Base-by-base conservation (phyloP, 2,113 vertebrate genomes). In the Hiodon tergisus region DNA sequence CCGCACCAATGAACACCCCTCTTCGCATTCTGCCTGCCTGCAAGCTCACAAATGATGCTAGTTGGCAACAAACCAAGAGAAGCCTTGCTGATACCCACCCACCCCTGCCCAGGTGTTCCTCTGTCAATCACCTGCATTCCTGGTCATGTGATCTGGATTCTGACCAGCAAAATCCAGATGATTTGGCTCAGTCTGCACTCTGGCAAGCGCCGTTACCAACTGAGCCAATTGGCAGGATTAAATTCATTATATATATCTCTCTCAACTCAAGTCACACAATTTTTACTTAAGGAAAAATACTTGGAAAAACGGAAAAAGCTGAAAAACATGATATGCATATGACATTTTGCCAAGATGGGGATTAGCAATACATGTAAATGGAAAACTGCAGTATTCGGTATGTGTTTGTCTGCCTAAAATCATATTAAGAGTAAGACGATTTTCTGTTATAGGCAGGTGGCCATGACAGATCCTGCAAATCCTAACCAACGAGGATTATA, bases 401-500 rank as follows among this genome's bases (percentile, higher is more conserved):
- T 58, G 69, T 47, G 31, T 31, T 31, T 31, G 31, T 31, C 31
- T 31, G 69, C 8, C n/a, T 16, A 55, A n/a, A 9, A 16, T 58
- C 9, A 58, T 8, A 65, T 4, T 48, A 17, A 50, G 54, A 10
- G 73, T 57, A 6, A 67, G 65, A 65, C 47, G 73, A n/a, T 75
- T 74, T 74, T 13, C 57, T 3, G 47, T 14, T 6, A 14, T 14
- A 48, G 3, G 53, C 53, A 58, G 65, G 65, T 67, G 65, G 73
- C 53, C 65, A 6, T 13, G 14, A 16, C 31, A 53, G 46, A 9
- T 2, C 31, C 1, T 57, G 47, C 57, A 17, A 71, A 59, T 59
- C 54, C 60, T 17, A 13, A 47, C 72, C 61, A 53, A 66, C 6
- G 17, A 71, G 69, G 69, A 71, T 71, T 71, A 71, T 55, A 58